Evolutionary conservation across 1,140 invertebrate species (phyloP), one percentile per base, ranked within the genome.

Genomic region (Drosophila oshimai): DNA sequence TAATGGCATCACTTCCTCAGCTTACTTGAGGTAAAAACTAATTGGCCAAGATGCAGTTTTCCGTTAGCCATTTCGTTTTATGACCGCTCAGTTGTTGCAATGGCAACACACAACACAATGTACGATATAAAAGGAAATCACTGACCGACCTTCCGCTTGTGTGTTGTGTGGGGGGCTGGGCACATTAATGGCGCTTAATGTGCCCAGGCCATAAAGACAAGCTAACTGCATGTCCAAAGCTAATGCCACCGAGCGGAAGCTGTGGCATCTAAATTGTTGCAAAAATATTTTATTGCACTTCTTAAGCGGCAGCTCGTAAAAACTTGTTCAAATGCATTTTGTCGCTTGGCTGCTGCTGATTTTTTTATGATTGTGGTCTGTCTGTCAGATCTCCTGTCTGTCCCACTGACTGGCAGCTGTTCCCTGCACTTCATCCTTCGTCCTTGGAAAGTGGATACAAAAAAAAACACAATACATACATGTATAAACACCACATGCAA

Each of bases 191-290:
- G 77, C 45, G 67, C 72, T 80, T 80, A 80, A 80, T 80, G 77
- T 61, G 72, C 36, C 60, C 60, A 33, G 53, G 58, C 47, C 15
- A 80, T 81, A 80, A 80, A 80, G 77, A 57, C 41, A 54, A 54
- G 28, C 61, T 64, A 81, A 76, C 76, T 71, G 71, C 76, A 57
- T 81, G 77, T 76, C 77, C 58, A 42, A 64, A 15, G 62, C 62
- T 67, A 67, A 67, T 67, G 62, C 60, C 60, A 28, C 15, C 34
- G 24, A 60, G 58, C 36, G 60, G 58, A 67, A 67, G 20, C 44
- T 65, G 62, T 64, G 79, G 62, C 79, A 74, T 77, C 78, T 83
- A 83, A 83, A 83, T 83, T 83, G 78, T 83, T 83, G 78, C 78
- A 83, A 78, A 81, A 67, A 67, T 83, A 76, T 83, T 83, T 83